Evolutionary conservation across 2,797 vertebrate genomes (phyloP), one percentile per base, ranked within the genome.

Genomic region (Pterois miles): DNA sequence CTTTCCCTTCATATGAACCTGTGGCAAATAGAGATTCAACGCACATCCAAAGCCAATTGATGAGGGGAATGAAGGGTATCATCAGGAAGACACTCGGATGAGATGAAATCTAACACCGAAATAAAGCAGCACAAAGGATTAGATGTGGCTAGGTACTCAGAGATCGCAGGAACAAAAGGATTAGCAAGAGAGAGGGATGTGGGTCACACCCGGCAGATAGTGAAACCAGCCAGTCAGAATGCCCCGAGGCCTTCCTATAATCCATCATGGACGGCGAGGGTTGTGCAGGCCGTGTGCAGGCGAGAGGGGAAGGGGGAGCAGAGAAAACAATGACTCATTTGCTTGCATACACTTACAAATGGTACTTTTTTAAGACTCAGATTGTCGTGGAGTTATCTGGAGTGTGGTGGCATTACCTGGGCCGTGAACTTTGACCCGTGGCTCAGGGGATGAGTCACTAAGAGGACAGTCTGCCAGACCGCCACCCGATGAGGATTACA

Each of bases 111-210:
- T 86, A 85, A 92, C 25, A 59, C 84, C 65, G 84, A 89, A 90
- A 89, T 88, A 88, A 91, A 89, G 86, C 85, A 78, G 87, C 81
- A 83, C 73, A 85, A 85, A 89, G 87, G 93, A 94, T 94, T 94
- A 94, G 83, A 89, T 78, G 79, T 69, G 84, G 86, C 69, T 74
- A 93, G 85, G 90, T 89, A 84, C 83, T 91, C 82, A 66, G 74
- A 86, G 88, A 93, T 86, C 70, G 77, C 86, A 89, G 89, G 86
- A 93, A 94, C 91, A 91, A 92, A 92, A 82, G 93, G 93, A 95
- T 95, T 95, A 93, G 71, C 78, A 22, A 5, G 72, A 78, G 75
- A 84, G 86, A 84, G 70, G 71, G 86, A 95, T 94, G 87, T 94
- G 91, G 94, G 92, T 95, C 93, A 94, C 70, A 88, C 71, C 73